Base-by-base conservation (phyloP, 2,888 invertebrate species). In the Pristionchus maxplancki region DNA sequence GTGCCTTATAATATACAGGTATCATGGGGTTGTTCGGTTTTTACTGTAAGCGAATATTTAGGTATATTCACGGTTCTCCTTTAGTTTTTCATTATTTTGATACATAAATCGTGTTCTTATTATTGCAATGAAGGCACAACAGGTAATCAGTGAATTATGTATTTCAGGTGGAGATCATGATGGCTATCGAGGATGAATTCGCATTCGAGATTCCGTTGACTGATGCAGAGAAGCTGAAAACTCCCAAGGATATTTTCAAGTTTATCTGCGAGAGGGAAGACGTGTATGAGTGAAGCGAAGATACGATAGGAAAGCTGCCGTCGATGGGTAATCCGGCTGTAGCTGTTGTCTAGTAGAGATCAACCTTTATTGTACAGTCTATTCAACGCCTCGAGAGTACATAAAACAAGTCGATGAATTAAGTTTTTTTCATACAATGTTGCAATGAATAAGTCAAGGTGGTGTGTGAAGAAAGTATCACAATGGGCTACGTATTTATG, bases 161-260 rank as follows among this genome's bases (percentile, higher is more conserved):
- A 31, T 85, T 91, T 64, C 81, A 91, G 96, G 98, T 99, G 83
- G 99, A 99, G 96, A 97, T 99, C 88, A 98, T 99, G 91, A 99
- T 99, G 98, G 98, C 98, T 0, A 97, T 99, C 96, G 99, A 99
- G 96, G 99, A 99, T 96, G 99, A 99, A 96, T 99, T 99, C 96
- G 97, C 96, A 64, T 92, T 92, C 88, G 92, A 92, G 87, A 91
- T 92, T 82, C 92, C 92, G 31, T 89, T 92, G 28, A 88, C 89
- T 86, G 92, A 92, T 71, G 89, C 91, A 5, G 92, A 92, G 84
- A 91, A 91, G 71, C 90, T 92, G 90, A 91, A 90, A 74, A 89
- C 89, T 34, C 90, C 90, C 24, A 71, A 82, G 50, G 91, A 90
- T 82, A 90, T 91, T 44, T 89, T 89, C 89, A 90, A 89, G 87